Base-by-base conservation (phyloP, 2,113 vertebrate genomes). In the Tautogolabrus adspersus region DNA sequence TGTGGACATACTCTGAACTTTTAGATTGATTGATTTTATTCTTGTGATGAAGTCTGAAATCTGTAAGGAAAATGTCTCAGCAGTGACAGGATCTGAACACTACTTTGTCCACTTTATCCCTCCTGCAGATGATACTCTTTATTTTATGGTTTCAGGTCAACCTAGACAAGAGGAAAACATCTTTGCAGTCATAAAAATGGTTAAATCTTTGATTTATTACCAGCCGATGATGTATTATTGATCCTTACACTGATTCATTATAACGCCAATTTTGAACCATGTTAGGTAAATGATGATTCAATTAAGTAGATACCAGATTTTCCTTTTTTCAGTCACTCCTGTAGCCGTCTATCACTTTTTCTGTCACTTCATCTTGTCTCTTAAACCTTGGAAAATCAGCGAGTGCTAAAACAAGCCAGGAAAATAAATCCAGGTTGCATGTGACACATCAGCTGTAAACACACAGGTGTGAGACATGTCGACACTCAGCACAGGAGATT, bases 371-470 rank as follows among this genome's bases (percentile, higher is more conserved):
- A 26, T 56, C 16, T 30, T 46, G 7, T 81, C 37, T 30, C 0
- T 40, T 30, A 30, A 63, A 54, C 15, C 18, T 0, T 3, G 15
- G 8, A 37, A 10, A 47, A 56, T 34, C 59, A 63, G 62, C 7
- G 0, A 37, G 2, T 21, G n/a, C 58, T 59, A 21, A 69, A 77
- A 69, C 12, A 60, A 74, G 65, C 69, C 46, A 22, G 21, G 15
- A 8, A 30, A 54, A 52, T 71, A 47, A 34, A 23, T 49, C 16
- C 34, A 42, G 21, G 12, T 10, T 72, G 26, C 12, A 23, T 34
- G 51, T 58, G 62, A 62, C 60, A 76, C 10, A n/a, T 56, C 57
- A 40, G 62, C 63, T 34, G 16, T 16, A 54, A 67, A 73, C 74
- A 46, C 26, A 49, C 46, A 55, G 63, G 58, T 34, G 21, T 47